Evolutionary conservation across 2,888 invertebrate genomes (phyloP).

Genomic region (Stramonita haemastoma): DNA sequence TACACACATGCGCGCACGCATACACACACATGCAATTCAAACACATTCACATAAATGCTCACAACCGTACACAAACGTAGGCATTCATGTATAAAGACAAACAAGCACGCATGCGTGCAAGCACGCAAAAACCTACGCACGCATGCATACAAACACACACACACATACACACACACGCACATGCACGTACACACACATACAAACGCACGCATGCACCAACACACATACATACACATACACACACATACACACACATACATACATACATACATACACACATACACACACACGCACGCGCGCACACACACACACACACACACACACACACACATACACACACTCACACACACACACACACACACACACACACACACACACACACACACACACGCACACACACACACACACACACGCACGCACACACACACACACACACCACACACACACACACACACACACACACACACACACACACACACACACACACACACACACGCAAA

Average conservation of each 20-base stretch:
- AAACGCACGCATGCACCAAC: too few species aligned
- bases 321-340: not conserved
- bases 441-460: too few species aligned
- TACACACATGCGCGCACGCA: not conserved
- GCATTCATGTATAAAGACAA: conserved; percentile 1
- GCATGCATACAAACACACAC: conserved; percentile 17
- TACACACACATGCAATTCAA: not conserved
- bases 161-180: conserved; percentile 24
- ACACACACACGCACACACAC: too few species aligned
- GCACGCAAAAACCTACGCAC: not conserved
- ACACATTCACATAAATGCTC: not conserved
- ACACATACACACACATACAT: too few species aligned
- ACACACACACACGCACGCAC: too few species aligned
- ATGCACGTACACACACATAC: not conserved
- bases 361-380: not conserved
- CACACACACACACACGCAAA: too few species aligned
- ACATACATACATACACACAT: too few species aligned
- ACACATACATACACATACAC: too few species aligned
- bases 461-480: too few species aligned
- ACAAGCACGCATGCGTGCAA: conserved; percentile 11
- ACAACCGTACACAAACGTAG: not conserved
- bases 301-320: not conserved
- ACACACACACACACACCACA: too few species aligned
- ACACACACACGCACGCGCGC: too few species aligned
- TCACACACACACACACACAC: not conserved